Conservation (phyloP, 2,888 invertebrate species). For the Colostygia pectinataria region DNA sequence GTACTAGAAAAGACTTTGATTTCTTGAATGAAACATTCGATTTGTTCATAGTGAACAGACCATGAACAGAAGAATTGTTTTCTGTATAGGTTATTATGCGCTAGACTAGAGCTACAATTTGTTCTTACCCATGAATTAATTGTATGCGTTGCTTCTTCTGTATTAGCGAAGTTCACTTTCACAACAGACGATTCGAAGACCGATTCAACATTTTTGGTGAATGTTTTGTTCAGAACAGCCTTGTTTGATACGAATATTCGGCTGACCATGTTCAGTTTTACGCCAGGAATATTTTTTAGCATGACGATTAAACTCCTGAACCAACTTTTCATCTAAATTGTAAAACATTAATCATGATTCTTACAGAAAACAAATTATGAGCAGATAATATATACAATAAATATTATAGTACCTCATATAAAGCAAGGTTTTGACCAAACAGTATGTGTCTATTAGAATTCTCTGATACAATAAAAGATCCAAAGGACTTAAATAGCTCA, state of each 20-base stretch:
- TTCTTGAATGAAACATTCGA: no score
- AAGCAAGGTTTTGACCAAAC: no score
- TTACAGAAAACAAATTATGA: no score
- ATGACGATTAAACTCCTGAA: conserved; percentile 34
- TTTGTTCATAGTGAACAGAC: no score
- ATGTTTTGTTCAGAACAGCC: conserved; percentile 69
- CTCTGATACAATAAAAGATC: conserved; percentile 23
- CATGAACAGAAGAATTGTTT: no score
- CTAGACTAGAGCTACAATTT: no score
- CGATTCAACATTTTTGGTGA: conserved; percentile 67
- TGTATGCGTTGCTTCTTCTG: conserved; percentile 52
- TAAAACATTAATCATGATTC: no score
- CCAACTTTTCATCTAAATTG: conserved; percentile 1
- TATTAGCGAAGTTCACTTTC: conserved; percentile 77
- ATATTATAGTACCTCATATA: no score
- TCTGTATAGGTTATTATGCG: no score
- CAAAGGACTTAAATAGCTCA: conserved; percentile 47
- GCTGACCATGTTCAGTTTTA: conserved; percentile 85
- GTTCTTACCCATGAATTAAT: conserved; percentile 47
- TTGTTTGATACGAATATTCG: conserved; percentile 81
- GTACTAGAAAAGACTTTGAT: no score
- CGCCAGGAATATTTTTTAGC: conserved; percentile 54
- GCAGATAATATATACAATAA: no score
- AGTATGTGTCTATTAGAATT: no score
- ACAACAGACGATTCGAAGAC: conserved; percentile 83